Evolutionary conservation across 2,797 vertebrate genomes (phyloP).

Genomic region (Liparis tanakae): DNA sequence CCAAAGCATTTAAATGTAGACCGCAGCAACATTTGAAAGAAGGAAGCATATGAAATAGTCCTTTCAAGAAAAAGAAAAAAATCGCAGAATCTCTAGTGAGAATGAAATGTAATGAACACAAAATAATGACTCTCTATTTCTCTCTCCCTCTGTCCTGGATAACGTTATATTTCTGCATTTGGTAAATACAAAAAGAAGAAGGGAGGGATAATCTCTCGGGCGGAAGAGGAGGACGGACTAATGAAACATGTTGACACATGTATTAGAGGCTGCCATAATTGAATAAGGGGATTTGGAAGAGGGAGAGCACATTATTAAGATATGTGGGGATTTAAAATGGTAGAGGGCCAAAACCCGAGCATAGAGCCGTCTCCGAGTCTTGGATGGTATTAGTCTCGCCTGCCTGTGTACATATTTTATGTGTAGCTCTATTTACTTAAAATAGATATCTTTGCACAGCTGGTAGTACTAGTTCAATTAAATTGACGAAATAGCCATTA

Average conservation of each 20-base stretch:
- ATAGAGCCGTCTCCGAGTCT: constrained; percentile 23
- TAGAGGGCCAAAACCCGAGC: constrained; percentile 25
- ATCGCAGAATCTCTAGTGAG: constrained; percentile 31
- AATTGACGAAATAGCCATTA: neutral
- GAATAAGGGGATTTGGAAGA: constrained; percentile 71
- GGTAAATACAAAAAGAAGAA: constrained; percentile 70
- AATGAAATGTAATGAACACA: constrained; percentile 67
- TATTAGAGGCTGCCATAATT: constrained; percentile 75
- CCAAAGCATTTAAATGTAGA: constrained; percentile 64
- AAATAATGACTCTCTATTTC: constrained; percentile 64
- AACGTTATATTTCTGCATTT: constrained; percentile 73
- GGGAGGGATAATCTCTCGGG: constrained; percentile 67
- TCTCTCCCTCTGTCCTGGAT: constrained; percentile 52
- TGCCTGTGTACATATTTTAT: neutral
- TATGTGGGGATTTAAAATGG: constrained; percentile 60
- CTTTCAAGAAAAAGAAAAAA: constrained; percentile 35
- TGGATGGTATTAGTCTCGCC: neutral
- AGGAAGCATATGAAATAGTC: constrained; percentile 62
- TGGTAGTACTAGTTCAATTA: neutral
- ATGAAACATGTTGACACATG: constrained; percentile 79
- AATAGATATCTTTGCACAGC: neutral
- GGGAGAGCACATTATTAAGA: constrained; percentile 56
- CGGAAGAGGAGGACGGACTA: constrained; percentile 63
- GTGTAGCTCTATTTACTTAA: neutral
- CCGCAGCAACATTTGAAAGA: constrained; percentile 62